Base-by-base conservation (phyloP, 2,888 invertebrate genomes). In the Dorcus parallelipipedus region DNA sequence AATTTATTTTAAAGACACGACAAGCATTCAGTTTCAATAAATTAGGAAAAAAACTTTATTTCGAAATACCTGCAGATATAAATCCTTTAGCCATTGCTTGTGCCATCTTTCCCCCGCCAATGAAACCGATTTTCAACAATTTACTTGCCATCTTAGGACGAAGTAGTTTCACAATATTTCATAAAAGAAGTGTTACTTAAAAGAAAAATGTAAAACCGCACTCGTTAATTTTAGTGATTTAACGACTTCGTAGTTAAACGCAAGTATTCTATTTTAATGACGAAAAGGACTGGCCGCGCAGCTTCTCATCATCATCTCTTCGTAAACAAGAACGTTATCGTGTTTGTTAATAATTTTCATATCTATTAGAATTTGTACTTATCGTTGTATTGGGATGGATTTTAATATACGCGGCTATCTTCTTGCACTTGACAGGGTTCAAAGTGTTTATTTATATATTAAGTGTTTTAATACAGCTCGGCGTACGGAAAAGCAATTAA, bases 81-180 rank as follows among this genome's bases (percentile, higher is more conserved):
- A 96, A 91, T 63, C 95, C 95, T 76, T 91, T 91, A 7, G 93
- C 94, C 73, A 96, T 80, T 0, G 95, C 95, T 73, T 93, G 93
- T 0, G 95, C 96, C 86, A 96, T 88, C 75, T 90, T 91, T 9
- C 96, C 96, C 38, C 93, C 95, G 2, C 96, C 96, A 48, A 96
- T 84, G 75, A 96, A 95, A 3, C 96, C 96, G 67, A 96, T 90
- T 80, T 86, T 89, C 81, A 90, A 68, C 76, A 83, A 79, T 59
- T 78, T 81, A 42, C 69, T 67, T 43, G 71, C 64, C 76, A 75
- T 77, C 61, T 33, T 33, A 4, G 5, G 7, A 33, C 26, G 7
- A 5, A 33, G 26, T 33, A 7, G 26, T 33, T 33, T 33, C 26
- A 33, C 26, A 33, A 33, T 33, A 33, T 33, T 33, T 33, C 26